Evolutionary conservation across 2,888 invertebrate species (phyloP).

Genomic region (Sminthurides aquaticus): DNA sequence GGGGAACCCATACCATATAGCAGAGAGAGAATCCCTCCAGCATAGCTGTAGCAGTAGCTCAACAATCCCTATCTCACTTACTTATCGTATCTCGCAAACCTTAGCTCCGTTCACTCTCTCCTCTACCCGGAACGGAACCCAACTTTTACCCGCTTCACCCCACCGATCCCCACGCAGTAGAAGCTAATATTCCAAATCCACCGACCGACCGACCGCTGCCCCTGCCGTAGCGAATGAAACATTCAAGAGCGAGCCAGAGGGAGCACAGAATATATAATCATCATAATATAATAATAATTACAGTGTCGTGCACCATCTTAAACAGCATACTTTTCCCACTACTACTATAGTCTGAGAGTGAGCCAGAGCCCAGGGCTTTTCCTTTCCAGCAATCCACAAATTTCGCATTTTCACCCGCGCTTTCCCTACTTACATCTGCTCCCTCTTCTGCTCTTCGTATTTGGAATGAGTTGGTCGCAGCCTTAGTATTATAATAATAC

Average conservation of each 20-base stretch:
- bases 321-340: neutral
- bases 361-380: no score
- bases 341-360: neutral
- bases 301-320: no score
- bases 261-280: neutral
- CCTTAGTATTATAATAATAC: no score
- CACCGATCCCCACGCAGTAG: neutral
- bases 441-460: no score
- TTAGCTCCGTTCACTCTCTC: neutral
- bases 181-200: neutral
- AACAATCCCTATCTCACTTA: neutral
- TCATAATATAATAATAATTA: neutral
- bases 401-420: no score
- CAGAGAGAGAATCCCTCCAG: no score
- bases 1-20: no score
- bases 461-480: no score
- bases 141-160: neutral
- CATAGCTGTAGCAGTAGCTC: no score
- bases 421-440: no score
- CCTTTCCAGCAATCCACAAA: no score
- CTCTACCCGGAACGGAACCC: neutral
- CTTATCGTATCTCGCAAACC: neutral
- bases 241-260: neutral
- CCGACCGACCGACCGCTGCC: neutral
- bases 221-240: neutral